Evolutionary conservation across 2,113 vertebrate genomes (phyloP).

Genomic region (Pachypanchax playfairii): DNA sequence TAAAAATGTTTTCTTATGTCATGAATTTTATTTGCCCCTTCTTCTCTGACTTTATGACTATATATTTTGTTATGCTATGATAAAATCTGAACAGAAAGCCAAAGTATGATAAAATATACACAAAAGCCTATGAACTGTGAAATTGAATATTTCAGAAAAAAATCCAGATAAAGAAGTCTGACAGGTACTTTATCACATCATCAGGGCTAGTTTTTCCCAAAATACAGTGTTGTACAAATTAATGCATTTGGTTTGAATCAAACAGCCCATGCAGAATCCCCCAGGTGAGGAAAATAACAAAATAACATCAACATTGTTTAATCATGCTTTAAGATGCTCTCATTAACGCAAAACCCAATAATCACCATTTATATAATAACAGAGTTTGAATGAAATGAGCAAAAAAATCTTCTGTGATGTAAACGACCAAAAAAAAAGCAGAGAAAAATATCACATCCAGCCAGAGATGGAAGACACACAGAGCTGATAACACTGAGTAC

Average conservation of each 20-base stretch:
- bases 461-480: too few relatives aligned
- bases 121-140: constrained; percentile 10
- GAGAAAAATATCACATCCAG: too few relatives aligned
- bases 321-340: neutral
- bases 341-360: neutral
- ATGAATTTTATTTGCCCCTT: neutral
- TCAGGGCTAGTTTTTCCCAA: neutral
- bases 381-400: too few relatives aligned
- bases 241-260: neutral
- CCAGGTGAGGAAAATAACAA: neutral
- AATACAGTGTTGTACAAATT: neutral
- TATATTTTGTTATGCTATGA: neutral
- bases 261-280: neutral
- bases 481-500: too few relatives aligned
- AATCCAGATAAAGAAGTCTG: constrained; percentile 2
- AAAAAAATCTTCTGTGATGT: too few relatives aligned
- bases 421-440: too few relatives aligned
- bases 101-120: neutral
- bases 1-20: neutral
- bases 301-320: neutral
- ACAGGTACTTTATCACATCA: constrained; percentile 2
- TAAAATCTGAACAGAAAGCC: neutral
- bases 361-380: too few relatives aligned
- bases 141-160: constrained; percentile 5
- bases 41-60: neutral